These are phyloP conservation scores for Hippocampus barbouri DNA, from an alignment of 2,113 vertebrate species.

Conservation along the genomic window DNA sequence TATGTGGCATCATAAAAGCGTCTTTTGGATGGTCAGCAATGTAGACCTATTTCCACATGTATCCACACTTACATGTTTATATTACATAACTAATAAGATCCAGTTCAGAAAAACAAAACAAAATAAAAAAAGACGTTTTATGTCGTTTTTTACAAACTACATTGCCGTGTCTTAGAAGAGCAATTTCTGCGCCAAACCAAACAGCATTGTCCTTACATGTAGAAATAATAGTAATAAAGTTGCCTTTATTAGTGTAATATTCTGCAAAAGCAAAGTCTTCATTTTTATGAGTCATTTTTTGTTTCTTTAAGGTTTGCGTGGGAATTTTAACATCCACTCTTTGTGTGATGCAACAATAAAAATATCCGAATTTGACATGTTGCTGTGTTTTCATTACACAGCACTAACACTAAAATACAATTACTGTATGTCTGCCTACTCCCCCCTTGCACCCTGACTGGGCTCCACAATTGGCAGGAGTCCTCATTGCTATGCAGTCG, in stretches of 20 bases:
- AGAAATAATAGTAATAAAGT: too few species aligned
- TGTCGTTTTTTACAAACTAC: too few species aligned
- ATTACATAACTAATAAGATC: neutral
- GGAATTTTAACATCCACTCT: neutral
- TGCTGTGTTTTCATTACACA: neutral
- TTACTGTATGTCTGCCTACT: too few species aligned
- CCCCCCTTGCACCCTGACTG: neutral
- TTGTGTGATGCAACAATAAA: too few species aligned
- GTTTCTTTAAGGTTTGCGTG: neutral
- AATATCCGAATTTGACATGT: too few species aligned
- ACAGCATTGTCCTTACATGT: neutral
- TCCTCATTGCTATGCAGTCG: constrained; percentile 51
- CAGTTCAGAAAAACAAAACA: too few species aligned
- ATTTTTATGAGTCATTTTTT: neutral
- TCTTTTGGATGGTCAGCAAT: neutral
- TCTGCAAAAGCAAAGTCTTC: too few species aligned
- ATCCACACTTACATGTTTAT: neutral
- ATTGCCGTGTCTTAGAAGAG: too few species aligned
- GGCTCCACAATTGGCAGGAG: constrained; percentile 37
- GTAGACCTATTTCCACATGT: neutral
- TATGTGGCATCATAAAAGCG: neutral
- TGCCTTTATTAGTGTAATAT: too few species aligned
- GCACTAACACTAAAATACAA: neutral
- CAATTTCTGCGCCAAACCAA: neutral
- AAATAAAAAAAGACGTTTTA: too few species aligned